Base-by-base conservation (phyloP, 2,113 vertebrate species). In the Pygoscelis antarcticus region DNA sequence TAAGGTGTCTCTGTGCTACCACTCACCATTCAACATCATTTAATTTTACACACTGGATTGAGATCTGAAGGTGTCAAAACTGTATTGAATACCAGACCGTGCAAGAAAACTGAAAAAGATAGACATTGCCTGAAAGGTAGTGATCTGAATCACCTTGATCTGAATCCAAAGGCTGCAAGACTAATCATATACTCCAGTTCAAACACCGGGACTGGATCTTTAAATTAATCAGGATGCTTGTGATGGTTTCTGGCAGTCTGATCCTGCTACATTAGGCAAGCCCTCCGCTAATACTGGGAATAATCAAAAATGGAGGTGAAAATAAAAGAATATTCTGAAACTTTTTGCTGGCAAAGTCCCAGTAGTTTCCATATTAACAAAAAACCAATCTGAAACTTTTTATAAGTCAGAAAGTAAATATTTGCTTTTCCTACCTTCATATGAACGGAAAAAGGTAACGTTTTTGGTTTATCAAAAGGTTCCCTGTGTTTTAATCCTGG, bases 71-170 rank as follows among this genome's bases (percentile, higher is more conserved):
- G 65, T 85, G 54, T 27, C 27, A 49, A 55, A 83, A 69, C 34
- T 30, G 9, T 12, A 6, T n/a, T 72, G 70, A 65, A 40, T 18
- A 42, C 14, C n/a, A 65, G 40, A 42, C 10, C 30, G 22, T 7
- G 18, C 18, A 46, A 46, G 14, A 34, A 60, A 96, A 47, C 8
- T 0, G 0, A 47, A n/a, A 75, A 74, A 87, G 21, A 26, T 1
- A 20, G 38, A 4, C 9, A 12, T 21, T 30, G 13, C n/a, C 77
- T 76, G 16, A 55, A 74, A 69, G 54, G 17, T 42, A 42, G 42
- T 42, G 42, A 42, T 74, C 32, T n/a, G 10, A n/a, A 42, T 14
- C 5, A 38, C 13, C 38, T 49, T 12, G 1, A 23, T 84, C 66
- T 57, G 58, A 83, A 87, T 49, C 38, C 15, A 8, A 21, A 71